Base-by-base conservation (phyloP, 2,797 vertebrate genomes). In the Aplochiton taeniatus region DNA sequence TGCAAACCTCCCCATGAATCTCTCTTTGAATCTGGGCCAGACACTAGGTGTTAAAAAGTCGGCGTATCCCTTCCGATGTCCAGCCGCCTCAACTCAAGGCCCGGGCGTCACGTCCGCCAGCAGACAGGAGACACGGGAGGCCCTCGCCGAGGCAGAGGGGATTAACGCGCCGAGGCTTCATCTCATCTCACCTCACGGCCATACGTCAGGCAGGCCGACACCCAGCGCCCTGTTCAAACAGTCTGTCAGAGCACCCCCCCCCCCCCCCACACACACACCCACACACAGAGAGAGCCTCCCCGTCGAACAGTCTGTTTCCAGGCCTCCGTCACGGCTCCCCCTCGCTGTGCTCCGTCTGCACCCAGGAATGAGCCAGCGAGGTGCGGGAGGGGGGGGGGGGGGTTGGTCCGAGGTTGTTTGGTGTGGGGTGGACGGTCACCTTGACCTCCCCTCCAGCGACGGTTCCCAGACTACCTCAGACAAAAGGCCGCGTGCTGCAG, bases 121-220 rank as follows among this genome's bases (percentile, higher is more conserved):
- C 49, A 10, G 56, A 66, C 76, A 31, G 65, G 77, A 79, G 74
- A 74, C 75, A 71, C 12, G 49, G 74, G 71, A 68, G 79, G 82
- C 83, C 85, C 74, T 73, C 71, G 80, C 74, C 72, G 75, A 63
- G 68, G 69, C 72, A 72, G 77, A 78, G 75, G 75, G 87, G 88
- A 92, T 92, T 92, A 91, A 18, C 73, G 73, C 77, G 63, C 68
- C 9, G 71, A 77, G 78, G 66, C 77, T 69, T 61, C 76, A 69
- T 78, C 83, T 92, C 92, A 91, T 91, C 90, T 89, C 75, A 76
- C 85, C 85, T 83, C 73, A 69, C 85, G 85, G 79, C 79, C 79
- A 89, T 88, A 89, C 88, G 89, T 90, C 90, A 90, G 85, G 85
- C 76, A 77, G 69, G 74, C 79, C 84, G 83, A 78, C 55, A n/a